These are phyloP conservation scores for Agrilus planipennis DNA, from an alignment of 1,140 invertebrate genomes.

Conservation along the genomic window DNA sequence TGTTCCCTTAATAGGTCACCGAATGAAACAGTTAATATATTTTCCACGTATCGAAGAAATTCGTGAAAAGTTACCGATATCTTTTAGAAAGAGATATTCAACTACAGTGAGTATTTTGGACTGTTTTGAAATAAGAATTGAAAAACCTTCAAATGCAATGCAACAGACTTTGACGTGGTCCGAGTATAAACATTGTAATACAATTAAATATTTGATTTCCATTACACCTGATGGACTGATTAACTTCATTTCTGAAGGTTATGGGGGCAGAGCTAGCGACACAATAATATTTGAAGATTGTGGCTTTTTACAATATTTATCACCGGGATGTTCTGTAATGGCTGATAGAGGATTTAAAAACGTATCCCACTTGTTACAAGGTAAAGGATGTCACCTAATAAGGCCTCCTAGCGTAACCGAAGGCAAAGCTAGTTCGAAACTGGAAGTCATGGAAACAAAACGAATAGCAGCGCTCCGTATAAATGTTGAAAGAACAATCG, in stretches of 20 bases:
- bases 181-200: constrained; percentile 17
- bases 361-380: constrained; percentile 9
- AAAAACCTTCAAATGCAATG: constrained; percentile 7
- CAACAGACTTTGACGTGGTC: constrained; percentile 4
- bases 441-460: constrained; percentile 21
- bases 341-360: constrained; percentile 24
- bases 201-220: constrained; percentile 21
- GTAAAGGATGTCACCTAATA: constrained; percentile 4
- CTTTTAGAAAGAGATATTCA: too few species aligned
- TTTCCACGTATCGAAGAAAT: too few species aligned
- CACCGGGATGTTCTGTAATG: constrained; percentile 11
- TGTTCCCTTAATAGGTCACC: too few species aligned
- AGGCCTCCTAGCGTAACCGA: not conserved
- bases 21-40: too few species aligned
- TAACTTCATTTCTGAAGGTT: constrained; percentile 21
- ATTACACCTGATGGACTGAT: constrained; percentile 20
- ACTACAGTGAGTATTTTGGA: too few species aligned
- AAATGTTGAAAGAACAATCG: constrained; percentile 4
- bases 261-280: constrained; percentile 19
- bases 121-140: constrained; percentile 8
- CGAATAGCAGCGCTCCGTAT: constrained; percentile 23
- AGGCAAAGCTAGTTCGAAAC: constrained; percentile 11
- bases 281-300: constrained; percentile 11
- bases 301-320: constrained; percentile 15
- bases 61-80: too few species aligned